Evolutionary conservation across 2,797 vertebrate genomes (phyloP).

Genomic region (Acridotheres tristis): DNA sequence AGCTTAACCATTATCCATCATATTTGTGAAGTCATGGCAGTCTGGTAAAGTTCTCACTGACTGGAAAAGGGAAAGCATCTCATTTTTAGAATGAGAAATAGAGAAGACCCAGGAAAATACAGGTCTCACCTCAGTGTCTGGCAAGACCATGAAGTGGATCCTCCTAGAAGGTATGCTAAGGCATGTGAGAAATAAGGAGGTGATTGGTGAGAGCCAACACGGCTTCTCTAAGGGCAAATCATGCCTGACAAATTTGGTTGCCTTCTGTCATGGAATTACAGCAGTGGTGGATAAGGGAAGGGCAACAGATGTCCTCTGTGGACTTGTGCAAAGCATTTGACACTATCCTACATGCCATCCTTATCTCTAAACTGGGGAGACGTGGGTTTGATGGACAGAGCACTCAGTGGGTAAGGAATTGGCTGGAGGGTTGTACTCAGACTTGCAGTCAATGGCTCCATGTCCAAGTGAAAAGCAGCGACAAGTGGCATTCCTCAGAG

Average conservation of each 20-base stretch:
- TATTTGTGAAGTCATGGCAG: neutral
- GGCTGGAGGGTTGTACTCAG: neutral
- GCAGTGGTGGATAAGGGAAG: neutral
- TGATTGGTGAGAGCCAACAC: neutral
- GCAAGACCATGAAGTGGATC: neutral
- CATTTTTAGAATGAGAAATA: neutral
- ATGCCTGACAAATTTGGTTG: neutral
- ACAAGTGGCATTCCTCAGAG: neutral
- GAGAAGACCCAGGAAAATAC: neutral
- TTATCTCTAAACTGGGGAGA: neutral
- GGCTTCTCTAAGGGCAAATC: neutral
- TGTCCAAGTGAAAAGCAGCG: neutral
- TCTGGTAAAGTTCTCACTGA: neutral
- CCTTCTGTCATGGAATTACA: neutral
- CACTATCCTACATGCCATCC: neutral
- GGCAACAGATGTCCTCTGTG: neutral
- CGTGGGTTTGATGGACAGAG: neutral
- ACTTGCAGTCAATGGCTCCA: rapidly evolving
- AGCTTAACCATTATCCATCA: neutral
- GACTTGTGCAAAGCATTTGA: neutral
- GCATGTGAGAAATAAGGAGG: neutral
- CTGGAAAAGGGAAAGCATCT: neutral
- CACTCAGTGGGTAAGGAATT: neutral
- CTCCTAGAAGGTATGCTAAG: neutral
- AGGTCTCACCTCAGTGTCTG: neutral